These are phyloP conservation scores for Leptodirus hochenwartii DNA, from an alignment of 2,888 invertebrate genomes.

Conservation along the genomic window DNA sequence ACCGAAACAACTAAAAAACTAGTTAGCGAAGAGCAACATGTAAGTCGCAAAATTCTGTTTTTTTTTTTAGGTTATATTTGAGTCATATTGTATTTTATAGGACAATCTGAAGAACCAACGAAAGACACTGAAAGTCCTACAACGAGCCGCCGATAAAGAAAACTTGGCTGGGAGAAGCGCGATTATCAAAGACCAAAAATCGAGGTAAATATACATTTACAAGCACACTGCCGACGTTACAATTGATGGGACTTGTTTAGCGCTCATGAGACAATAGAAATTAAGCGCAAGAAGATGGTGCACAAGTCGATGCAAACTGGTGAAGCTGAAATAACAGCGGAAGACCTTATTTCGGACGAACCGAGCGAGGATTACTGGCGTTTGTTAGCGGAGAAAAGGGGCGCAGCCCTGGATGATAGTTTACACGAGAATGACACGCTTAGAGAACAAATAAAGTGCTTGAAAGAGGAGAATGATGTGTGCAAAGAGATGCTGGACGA, in stretches of 20 bases:
- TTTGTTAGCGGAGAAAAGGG: conserved; percentile 52
- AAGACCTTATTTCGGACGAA: conserved; percentile 48
- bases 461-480: conserved; percentile 40
- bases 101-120: conserved; percentile 40
- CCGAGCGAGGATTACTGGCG: conserved; percentile 65
- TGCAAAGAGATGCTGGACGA: conserved; percentile 59
- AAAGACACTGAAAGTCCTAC: conserved; percentile 56
- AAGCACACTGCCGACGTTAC: too few relatives aligned
- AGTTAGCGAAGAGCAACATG: conserved; percentile 17
- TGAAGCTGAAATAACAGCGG: conserved; percentile 36
- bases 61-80: background rate
- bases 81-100: conserved; percentile 19
- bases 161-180: conserved; percentile 50
- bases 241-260: background rate
- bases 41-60: conserved; percentile 12
- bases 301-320: conserved; percentile 45
- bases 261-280: background rate
- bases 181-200: conserved; percentile 19
- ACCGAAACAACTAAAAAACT: conserved; percentile 5
- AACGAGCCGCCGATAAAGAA: conserved; percentile 56
- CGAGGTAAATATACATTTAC: conserved; percentile 9
- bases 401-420: conserved; percentile 50
- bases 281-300: conserved; percentile 29
- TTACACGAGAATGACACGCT: conserved; percentile 50
- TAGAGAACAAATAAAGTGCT: conserved; percentile 28